Evolutionary conservation across 2,888 invertebrate species (phyloP).

Genomic region (Girardia tigrina): DNA sequence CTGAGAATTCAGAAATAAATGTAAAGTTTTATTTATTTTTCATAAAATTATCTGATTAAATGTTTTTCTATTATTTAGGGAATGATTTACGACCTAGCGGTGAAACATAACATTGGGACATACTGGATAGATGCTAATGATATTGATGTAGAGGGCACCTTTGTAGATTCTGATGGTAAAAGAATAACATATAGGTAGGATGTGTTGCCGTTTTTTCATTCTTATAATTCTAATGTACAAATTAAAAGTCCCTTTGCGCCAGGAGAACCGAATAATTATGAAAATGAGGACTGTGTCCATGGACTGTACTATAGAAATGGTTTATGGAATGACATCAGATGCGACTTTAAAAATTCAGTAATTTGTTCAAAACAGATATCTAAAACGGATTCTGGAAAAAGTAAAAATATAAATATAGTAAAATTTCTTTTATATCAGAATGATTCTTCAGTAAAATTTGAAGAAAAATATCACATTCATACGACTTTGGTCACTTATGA

Average conservation of each 20-base stretch:
- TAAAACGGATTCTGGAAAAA: background rate
- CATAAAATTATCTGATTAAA: too few relatives aligned
- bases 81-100: background rate
- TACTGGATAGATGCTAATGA: constrained; percentile 15
- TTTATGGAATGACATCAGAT: background rate
- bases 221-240: background rate
- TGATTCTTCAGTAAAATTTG: background rate
- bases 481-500: background rate
- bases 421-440: too few relatives aligned
- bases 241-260: background rate
- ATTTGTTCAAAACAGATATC: background rate
- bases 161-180: background rate
- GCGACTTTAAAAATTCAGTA: constrained; percentile 11
- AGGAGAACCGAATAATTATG: constrained; percentile 4
- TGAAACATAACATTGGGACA: background rate
- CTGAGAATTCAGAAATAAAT: background rate
- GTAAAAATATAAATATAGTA: background rate
- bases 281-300: constrained; percentile 19
- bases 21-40: background rate
- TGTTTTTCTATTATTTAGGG: background rate
- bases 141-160: background rate
- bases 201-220: background rate
- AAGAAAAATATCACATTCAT: background rate
- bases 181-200: background rate
- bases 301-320: constrained; percentile 2